Percentiles rank a stretch among this genome's conserved stretches.
phyloP scores from a whole-genome alignment of 2,888 invertebrate species.

The Heteropelma amictum region DNA sequence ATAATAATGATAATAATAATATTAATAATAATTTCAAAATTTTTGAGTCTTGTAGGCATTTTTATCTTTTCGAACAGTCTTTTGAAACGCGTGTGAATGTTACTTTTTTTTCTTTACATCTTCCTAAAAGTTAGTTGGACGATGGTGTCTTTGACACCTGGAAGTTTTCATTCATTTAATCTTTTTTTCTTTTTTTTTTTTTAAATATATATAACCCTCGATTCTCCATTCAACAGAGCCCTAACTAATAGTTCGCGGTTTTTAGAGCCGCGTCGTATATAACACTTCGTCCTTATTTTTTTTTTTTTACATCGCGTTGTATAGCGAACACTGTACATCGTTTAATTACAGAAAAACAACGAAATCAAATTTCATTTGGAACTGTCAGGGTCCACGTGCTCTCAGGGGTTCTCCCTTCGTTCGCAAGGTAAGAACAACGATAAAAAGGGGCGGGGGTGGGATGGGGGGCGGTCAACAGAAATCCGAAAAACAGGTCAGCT shows the following conservation, averaged over 20 bases:
- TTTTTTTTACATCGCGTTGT: constrained; percentile 34
- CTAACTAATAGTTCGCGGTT: constrained; percentile 70
- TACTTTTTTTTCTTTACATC: constrained; percentile 54
- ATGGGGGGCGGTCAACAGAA: not conserved
- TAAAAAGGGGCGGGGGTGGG: not conserved
- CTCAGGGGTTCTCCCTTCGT: constrained; percentile 23
- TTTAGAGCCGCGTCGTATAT: constrained; percentile 59
- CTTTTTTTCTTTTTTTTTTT: constrained; percentile 51
- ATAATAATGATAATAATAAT: constrained; percentile 13
- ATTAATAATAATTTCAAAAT: constrained; percentile 54
- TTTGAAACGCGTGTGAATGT: constrained; percentile 72
- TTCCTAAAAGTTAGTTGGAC: constrained; percentile 76
- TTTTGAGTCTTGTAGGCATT: constrained; percentile 72
- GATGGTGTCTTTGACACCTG: constrained; percentile 75
- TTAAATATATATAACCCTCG: constrained; percentile 23
- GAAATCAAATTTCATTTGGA: constrained; percentile 24
- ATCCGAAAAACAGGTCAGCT: constrained; percentile 13
- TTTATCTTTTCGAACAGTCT: constrained; percentile 73
- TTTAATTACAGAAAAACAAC: constrained; percentile 17
- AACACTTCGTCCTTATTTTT: constrained; percentile 51
- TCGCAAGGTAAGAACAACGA: not conserved
- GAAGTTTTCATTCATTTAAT: constrained; percentile 65
- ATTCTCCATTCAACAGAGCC: constrained; percentile 58
- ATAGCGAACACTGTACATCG: constrained; percentile 53
- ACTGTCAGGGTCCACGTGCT: constrained; percentile 54